phyloP scores from a whole-genome alignment of 1,140 invertebrate genomes.

The Tyrophagus putrescentiae region DNA sequence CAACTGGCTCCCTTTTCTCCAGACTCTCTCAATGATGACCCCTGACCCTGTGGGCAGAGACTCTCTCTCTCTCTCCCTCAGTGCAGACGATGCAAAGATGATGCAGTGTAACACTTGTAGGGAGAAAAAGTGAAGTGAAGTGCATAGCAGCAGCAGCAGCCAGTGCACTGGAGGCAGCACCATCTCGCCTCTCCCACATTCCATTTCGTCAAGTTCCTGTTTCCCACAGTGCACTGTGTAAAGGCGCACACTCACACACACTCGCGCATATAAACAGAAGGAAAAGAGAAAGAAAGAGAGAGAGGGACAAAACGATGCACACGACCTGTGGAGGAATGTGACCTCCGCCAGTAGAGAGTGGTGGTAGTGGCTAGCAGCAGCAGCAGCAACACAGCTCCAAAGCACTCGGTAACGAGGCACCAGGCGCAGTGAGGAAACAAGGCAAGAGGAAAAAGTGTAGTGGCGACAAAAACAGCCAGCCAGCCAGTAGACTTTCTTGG shows the following conservation, averaged over 20 bases:
- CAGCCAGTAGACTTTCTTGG: too few species aligned
- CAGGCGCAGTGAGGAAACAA: too few species aligned
- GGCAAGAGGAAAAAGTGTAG: too few species aligned
- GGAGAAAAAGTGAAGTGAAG: not conserved
- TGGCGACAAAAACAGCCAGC: too few species aligned
- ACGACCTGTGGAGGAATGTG: conserved; percentile 17
- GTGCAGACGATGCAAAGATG: not conserved
- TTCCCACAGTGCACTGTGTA: too few species aligned
- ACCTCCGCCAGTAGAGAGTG: conserved; percentile 12
- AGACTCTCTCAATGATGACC: not conserved
- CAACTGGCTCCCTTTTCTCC: not conserved
- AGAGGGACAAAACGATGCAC: not conserved
- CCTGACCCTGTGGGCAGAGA: not conserved
- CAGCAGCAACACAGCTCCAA: too few species aligned
- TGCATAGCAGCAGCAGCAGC: too few species aligned
- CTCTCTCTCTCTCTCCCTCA: not conserved
- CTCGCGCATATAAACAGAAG: too few species aligned
- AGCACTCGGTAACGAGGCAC: too few species aligned
- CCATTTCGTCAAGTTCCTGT: not conserved
- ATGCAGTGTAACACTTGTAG: not conserved
- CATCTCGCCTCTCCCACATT: not conserved
- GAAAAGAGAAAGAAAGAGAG: not conserved
- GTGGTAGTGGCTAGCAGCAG: too few species aligned
- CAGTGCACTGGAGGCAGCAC: too few species aligned
- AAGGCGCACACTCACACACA: not conserved